Conservation (phyloP, 2,113 vertebrate species). For the Spizaetus ornatus region DNA sequence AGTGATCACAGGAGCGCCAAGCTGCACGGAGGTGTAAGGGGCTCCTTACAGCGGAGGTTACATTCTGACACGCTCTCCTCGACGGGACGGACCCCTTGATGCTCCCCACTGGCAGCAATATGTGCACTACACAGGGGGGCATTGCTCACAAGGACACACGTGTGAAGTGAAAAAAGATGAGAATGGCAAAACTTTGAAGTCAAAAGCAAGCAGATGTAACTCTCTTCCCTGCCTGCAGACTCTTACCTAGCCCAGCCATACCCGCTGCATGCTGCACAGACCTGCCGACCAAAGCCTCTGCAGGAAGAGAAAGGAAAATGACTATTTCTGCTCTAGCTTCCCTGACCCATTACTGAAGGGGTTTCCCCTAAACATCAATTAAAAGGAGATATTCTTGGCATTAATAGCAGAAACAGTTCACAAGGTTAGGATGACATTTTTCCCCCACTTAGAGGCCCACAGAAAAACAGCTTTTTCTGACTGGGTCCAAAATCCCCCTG, state of each 20-base stretch:
- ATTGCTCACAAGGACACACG: no score
- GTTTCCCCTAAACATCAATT: background rate
- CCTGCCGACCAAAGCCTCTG: background rate
- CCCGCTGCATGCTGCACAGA: background rate
- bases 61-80: background rate
- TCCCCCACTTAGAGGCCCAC: no score
- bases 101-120: background rate
- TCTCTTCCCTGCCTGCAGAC: background rate
- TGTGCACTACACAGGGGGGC: fast-evolving
- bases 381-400: background rate
- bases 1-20: background rate
- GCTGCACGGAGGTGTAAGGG: background rate
- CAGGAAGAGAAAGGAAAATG: background rate
- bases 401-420: background rate
- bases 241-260: no score
- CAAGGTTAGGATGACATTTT: background rate
- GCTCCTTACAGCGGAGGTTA: no score
- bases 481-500: background rate
- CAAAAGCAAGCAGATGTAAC: background rate
- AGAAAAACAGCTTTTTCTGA: background rate
- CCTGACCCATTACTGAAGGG: background rate
- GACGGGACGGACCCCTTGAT: no score
- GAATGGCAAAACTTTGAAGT: background rate
- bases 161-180: background rate
- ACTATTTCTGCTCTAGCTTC: background rate